Base-by-base conservation (phyloP, 1,140 invertebrate genomes). In the Lordiphosa mommai region DNA sequence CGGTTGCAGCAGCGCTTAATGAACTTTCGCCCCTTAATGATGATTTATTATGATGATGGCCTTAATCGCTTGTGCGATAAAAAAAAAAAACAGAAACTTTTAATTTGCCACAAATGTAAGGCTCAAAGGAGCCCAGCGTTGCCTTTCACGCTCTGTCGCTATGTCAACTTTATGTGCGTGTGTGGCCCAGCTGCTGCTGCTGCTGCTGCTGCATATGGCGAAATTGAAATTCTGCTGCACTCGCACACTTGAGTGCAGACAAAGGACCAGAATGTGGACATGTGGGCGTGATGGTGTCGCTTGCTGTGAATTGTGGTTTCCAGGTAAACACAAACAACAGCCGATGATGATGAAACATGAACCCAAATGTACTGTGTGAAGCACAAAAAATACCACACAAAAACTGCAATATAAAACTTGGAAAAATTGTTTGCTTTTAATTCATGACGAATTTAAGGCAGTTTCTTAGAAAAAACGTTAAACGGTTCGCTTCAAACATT, bases 31-130 rank as follows among this genome's bases (percentile, higher is more conserved):
- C 53, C 20, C 57, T 49, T 80, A 80, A 82, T 57, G 71, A 82
- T 82, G 71, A 82, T 76, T 76, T 76, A 80, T 80, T 76, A 64
- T 72, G 61, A 64, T 68, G 61, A 71, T 82, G 77, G 55, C 57
- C 61, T 48, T 71, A 80, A 80, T 71, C 55, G 71, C 66, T 51
- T 51, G 49, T 65, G n/a, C n/a, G n/a, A n/a, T n/a, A n/a, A 59
- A 67, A 71, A 61, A 65, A 44, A 53, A 64, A 13, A 20, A 33
- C 29, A 61, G 16, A 32, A 46, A 48, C 46, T 66, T 68, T 70
- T 59, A 73, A 82, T 80, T 73, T 61, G 48, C 37, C 51, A 52
- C 36, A 57, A 55, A 23, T 47, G 48, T 33, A 43, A 17, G 57
- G 29, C 8, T 43, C 63, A 48, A 12, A 20, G n/a, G 30, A 34